phyloP scores from a whole-genome alignment of 2,888 invertebrate species.

The Habrosyne pyritoides region DNA sequence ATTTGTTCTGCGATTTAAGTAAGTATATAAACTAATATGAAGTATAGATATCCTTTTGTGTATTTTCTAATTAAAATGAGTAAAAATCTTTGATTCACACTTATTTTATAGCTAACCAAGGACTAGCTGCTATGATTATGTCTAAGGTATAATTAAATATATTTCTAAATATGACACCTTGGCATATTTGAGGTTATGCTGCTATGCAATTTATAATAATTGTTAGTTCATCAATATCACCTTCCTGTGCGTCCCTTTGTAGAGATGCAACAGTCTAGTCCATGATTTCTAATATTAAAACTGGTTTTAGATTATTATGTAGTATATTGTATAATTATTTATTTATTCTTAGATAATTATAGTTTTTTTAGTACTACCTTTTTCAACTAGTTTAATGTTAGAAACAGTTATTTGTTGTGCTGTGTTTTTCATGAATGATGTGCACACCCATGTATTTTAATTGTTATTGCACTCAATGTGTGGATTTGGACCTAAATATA shows the following conservation, averaged over 20 bases:
- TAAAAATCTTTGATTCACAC: slow-evolving; percentile 9
- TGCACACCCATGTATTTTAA: neutral
- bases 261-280: neutral
- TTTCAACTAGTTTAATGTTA: neutral
- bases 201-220: slow-evolving; percentile 9
- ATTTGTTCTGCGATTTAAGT: neutral
- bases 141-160: slow-evolving; percentile 55
- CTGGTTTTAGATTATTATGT: neutral
- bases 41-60: neutral
- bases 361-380: no score
- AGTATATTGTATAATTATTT: no score
- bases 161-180: slow-evolving; percentile 41
- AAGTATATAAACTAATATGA: neutral
- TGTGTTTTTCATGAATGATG: neutral
- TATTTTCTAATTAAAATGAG: neutral
- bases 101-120: slow-evolving; percentile 60
- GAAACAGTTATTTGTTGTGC: neutral
- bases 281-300: neutral
- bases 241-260: neutral
- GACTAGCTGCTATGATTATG: slow-evolving; percentile 63
- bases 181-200: slow-evolving; percentile 51
- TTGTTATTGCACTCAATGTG: neutral
- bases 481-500: slow-evolving; percentile 5
- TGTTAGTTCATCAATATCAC: neutral
- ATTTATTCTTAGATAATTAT: no score